Evolutionary conservation across 37 sponge, comb jelly and placozoan species (phyloP).

Genomic region (Cladorhizidae sp.): DNA sequence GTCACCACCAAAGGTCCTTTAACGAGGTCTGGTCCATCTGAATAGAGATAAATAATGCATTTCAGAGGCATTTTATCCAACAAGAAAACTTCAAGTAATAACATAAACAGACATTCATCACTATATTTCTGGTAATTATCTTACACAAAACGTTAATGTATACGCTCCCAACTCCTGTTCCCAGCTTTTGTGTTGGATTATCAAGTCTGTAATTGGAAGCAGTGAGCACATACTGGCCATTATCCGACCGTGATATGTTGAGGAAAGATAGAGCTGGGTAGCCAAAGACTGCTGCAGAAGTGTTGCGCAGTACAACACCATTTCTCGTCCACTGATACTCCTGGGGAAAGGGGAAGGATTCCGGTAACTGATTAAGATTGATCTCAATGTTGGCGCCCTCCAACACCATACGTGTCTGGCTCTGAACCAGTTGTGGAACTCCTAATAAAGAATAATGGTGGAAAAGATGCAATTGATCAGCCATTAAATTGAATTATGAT

Average conservation of each 20-base stretch:
- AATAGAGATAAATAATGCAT: background rate
- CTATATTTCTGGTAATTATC: too few species aligned
- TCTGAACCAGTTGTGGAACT: background rate
- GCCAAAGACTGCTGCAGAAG: background rate
- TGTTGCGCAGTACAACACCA: background rate
- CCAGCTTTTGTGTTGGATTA: background rate
- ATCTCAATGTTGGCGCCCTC: background rate
- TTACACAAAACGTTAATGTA: constrained; percentile 14
- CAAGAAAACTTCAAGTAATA: background rate
- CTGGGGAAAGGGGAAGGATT: constrained; percentile 4
- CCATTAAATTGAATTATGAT: too few species aligned
- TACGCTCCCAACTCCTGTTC: background rate
- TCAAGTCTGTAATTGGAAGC: constrained; percentile 15
- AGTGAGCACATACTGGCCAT: constrained; percentile 4
- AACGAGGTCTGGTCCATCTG: constrained; percentile 25
- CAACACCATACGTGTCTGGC: background rate
- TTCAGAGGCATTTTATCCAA: background rate
- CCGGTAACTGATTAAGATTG: background rate
- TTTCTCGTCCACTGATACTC: background rate
- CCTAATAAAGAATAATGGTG: background rate
- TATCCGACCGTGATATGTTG: background rate
- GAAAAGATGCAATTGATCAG: background rate
- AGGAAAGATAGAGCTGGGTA: background rate
- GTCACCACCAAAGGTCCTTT: background rate
- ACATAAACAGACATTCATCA: too few species aligned